Evolutionary conservation across 2,888 invertebrate genomes (phyloP), one percentile per base, ranked within the genome.

Genomic region (Harpagoxenus sublaevis): DNA sequence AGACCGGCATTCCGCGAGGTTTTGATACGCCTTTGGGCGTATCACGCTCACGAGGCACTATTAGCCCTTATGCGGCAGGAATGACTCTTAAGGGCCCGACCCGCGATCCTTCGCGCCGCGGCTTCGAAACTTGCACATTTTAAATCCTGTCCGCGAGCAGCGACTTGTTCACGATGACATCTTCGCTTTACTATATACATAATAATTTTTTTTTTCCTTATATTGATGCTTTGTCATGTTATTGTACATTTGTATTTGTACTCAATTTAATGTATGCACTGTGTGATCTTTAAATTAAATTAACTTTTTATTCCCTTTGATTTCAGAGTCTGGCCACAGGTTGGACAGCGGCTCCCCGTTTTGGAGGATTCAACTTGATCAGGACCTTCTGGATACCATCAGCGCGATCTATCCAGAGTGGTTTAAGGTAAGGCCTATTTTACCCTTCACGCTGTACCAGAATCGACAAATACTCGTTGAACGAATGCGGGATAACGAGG

Each of bases 361-460:
- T 96, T 98, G 98, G 98, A 97, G 97, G 96, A 97, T 98, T 95
- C 98, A 98, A 96, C 97, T 98, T 96, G 98, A 98, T 96, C 97
- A 98, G 96, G 98, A 98, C 96, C 97, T 98, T 94, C 97, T 98
- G 95, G 98, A 98, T 96, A 98, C 98, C 95, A 97, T 98, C 95
- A 97, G 98, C 95, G 97, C 98, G 94, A 98, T 98, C 95, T 98
- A 98, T 96, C 98, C 98, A 92, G 98, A 98, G 97, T 98, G 98
- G 98, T 98, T 98, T 96, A 97, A 97, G 95, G 96, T 95, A 89
- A 92, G 90, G 57, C 63, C 39, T 55, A n/a, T 55, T n/a, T 84
- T 62, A 57, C 28, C 51, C 82, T 51, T 57, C 71, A 53, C 42
- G 55, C 18, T 18, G 45, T 31, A 63, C 39, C 42, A n/a, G 42